A percentile compares a stretch with the other conserved stretches of the same genome.
Evolutionary conservation across 1,140 invertebrate genomes (phyloP).

Genomic region (Ostrea edulis): DNA sequence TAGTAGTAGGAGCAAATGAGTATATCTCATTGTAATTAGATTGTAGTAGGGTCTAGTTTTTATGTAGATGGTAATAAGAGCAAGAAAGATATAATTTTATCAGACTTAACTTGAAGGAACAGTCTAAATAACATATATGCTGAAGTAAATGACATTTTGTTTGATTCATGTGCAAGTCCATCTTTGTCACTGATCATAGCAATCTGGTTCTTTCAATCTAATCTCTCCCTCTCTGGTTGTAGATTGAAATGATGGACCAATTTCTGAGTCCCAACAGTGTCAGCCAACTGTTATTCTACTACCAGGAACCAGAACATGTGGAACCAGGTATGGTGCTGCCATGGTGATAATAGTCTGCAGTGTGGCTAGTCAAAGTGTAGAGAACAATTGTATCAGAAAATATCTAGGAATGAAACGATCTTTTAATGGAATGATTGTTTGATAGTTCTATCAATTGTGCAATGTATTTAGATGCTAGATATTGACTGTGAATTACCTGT

Average conservation of each 20-base stretch:
- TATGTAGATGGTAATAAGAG: too few species aligned
- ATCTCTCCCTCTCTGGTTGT: background rate
- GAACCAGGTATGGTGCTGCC: conserved; percentile 79
- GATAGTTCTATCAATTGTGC: background rate
- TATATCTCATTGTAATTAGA: too few species aligned
- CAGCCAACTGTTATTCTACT: conserved; percentile 76
- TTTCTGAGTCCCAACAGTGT: conserved; percentile 75
- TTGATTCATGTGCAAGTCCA: too few species aligned
- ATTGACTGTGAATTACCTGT: background rate
- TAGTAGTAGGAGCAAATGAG: too few species aligned
- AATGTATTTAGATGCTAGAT: background rate
- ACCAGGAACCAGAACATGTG: conserved; percentile 88
- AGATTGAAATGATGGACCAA: conserved; percentile 74
- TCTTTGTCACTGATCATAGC: too few species aligned
- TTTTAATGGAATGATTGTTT: background rate
- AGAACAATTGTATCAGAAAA: conserved; percentile 1
- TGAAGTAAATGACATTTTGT: too few species aligned
- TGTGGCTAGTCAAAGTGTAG: conserved; percentile 34
- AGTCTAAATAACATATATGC: too few species aligned
- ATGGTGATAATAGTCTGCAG: conserved; percentile 21
- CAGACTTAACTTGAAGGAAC: too few species aligned
- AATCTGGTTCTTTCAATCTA: background rate
- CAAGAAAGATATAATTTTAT: too few species aligned
- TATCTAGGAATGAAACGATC: background rate
- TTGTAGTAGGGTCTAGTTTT: too few species aligned